Conservation (phyloP, 1,140 invertebrate genomes). For the Drosophila nasuta region DNA sequence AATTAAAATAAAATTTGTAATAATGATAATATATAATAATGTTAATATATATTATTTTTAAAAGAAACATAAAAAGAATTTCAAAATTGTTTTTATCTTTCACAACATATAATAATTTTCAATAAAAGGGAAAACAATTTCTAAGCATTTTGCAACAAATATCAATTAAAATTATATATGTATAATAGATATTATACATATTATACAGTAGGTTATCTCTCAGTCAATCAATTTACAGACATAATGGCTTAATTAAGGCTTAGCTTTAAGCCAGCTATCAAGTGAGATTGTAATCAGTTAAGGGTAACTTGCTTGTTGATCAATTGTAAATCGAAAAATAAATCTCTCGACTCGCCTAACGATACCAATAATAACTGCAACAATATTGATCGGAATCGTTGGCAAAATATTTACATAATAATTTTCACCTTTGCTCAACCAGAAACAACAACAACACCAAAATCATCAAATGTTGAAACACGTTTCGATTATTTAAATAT, state of each 20-base stretch:
- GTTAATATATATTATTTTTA: no score
- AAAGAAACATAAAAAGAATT: no score
- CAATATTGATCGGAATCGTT: constrained; percentile 31
- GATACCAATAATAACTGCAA: constrained; percentile 37
- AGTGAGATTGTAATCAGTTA: background rate
- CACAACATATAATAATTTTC: no score
- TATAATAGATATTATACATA: no score
- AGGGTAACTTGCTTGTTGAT: background rate
- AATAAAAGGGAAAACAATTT: no score
- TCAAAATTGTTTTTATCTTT: no score
- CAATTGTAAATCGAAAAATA: background rate
- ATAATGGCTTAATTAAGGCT: background rate
- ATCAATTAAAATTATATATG: no score
- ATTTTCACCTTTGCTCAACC: constrained; percentile 53
- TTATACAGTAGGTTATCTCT: no score
- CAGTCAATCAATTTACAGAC: background rate
- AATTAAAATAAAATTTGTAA: no score
- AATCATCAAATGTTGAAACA: constrained; percentile 61
- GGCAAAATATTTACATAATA: constrained; percentile 55
- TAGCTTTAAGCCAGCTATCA: background rate
- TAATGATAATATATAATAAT: no score
- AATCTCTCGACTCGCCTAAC: constrained; percentile 2
- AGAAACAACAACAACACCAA: constrained; percentile 19
- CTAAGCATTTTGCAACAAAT: no score
- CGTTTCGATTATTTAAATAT: constrained; percentile 80